Percentiles rank a stretch among this genome's conserved stretches.
These are phyloP conservation scores for Carabus problematicus DNA, from an alignment of 2,888 invertebrate genomes.

Conservation along the genomic window DNA sequence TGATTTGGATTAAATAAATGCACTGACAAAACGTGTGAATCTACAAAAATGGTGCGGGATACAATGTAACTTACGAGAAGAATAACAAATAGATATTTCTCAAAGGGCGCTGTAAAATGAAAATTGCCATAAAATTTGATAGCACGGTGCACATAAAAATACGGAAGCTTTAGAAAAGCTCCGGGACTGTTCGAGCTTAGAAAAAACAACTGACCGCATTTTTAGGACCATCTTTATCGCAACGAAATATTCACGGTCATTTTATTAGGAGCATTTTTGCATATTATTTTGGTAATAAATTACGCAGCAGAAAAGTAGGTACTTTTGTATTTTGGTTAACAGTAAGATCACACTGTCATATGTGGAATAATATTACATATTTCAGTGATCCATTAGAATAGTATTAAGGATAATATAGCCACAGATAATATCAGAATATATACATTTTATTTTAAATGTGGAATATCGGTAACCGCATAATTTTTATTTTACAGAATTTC, in stretches of 20 bases:
- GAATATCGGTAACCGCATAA: too few relatives aligned
- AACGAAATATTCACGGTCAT: constrained; percentile 1
- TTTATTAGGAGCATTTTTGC: not conserved
- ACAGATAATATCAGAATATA: too few relatives aligned
- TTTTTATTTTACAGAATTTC: too few relatives aligned
- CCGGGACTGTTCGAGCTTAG: constrained; percentile 22
- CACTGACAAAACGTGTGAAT: constrained; percentile 3
- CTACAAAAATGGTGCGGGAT: constrained; percentile 21
- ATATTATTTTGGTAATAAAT: constrained; percentile 9
- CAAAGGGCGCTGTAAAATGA: constrained; percentile 27
- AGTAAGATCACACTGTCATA: too few relatives aligned
- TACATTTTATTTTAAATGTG: too few relatives aligned
- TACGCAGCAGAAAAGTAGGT: not conserved
- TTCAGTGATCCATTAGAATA: too few relatives aligned
- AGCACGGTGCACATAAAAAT: constrained; percentile 36
- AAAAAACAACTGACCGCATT: constrained; percentile 41
- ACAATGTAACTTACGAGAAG: constrained; percentile 36
- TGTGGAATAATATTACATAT: too few relatives aligned
- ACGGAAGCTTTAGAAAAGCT: constrained; percentile 32
- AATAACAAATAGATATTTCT: constrained; percentile 33
- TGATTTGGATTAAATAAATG: not conserved
- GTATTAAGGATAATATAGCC: too few relatives aligned
- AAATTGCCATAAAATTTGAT: constrained; percentile 40
- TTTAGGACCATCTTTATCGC: constrained; percentile 37
- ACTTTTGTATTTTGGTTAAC: not conserved